phyloP scores from a whole-genome alignment of 64 coral and sea anemone species.

The Pocillopora damicornis region DNA sequence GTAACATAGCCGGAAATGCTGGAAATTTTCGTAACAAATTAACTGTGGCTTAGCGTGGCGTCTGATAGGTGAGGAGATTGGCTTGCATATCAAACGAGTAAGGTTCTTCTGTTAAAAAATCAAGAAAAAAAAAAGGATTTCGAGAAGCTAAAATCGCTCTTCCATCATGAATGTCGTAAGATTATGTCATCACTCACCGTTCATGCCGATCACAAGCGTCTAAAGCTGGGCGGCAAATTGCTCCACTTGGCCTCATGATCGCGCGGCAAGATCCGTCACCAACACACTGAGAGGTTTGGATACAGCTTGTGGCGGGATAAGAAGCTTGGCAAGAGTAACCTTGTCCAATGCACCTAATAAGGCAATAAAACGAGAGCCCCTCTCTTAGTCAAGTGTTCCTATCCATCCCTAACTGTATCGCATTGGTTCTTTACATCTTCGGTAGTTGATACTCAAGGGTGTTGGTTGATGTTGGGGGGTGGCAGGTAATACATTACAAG shows the following conservation, averaged over 20 bases:
- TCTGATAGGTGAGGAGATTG: too few relatives aligned
- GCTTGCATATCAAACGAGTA: too few relatives aligned
- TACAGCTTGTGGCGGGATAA: conserved; percentile 61
- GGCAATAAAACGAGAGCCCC: background rate
- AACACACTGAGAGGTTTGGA: conserved; percentile 62
- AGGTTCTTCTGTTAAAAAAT: too few relatives aligned
- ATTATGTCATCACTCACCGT: conserved; percentile 24
- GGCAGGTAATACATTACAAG: too few relatives aligned
- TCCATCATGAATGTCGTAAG: too few relatives aligned
- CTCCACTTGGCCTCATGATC: conserved; percentile 38
- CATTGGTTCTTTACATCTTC: background rate
- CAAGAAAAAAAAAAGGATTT: background rate
- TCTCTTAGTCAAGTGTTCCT: background rate
- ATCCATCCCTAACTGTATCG: background rate
- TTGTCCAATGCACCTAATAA: conserved; percentile 47
- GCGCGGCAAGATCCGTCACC: conserved; percentile 77
- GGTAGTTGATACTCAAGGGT: too few relatives aligned
- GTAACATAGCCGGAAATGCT: too few relatives aligned
- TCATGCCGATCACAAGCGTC: conserved; percentile 83
- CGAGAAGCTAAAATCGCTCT: too few relatives aligned
- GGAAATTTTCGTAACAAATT: too few relatives aligned
- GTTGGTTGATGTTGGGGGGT: too few relatives aligned
- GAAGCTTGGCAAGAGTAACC: conserved; percentile 72
- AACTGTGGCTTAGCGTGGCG: too few relatives aligned
- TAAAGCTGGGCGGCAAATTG: conserved; percentile 65